Evolutionary conservation across 1,140 invertebrate species (phyloP), one percentile per base, ranked within the genome.

Genomic region (Zaprionus nigranus): DNA sequence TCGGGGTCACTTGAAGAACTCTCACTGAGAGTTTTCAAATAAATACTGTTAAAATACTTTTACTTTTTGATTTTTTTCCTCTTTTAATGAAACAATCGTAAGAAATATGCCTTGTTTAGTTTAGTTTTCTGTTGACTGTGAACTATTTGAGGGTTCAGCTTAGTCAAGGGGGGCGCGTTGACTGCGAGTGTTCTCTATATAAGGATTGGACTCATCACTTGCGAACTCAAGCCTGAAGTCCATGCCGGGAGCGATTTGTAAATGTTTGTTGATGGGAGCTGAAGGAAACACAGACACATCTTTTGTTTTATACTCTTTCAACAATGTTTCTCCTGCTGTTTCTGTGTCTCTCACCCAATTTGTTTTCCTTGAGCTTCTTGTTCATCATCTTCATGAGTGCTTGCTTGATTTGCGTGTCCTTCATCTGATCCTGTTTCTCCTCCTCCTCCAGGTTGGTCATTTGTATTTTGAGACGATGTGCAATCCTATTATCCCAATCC

Each of bases 161-260:
- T 36, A 43, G 22, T 43, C 4, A 5, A 30, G 28, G 6, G 26
- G 28, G n/a, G 9, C 62, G 7, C 11, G 13, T 58, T 17, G 28
- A n/a, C 12, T 36, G 1, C 6, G 22, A 66, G 22, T n/a, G 40
- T 40, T 62, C 13, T 75, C 66, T 30, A 75, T 78, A 17, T 78
- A 78, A 6, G 76, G 73, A 75, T 76, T 79, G 24, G 77, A 56
- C 22, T 76, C 61, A 40, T 78, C 73, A 43, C 66, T 76, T 58
- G 66, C 66, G 13, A 79, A 79, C 24, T 79, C 77, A 5, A 43
- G 49, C 3, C 36, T 51, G 2, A 76, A 67, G 12, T 76, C 62
- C 28, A 67, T 24, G 1, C 26, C 57, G 11, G 71, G 17, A 9
- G 36, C 56, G 40, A 7, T n/a, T 3, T 56, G 22, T 11, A 5